Percentiles rank a stretch among this genome's conserved stretches.
Conservation (phyloP, 2,888 invertebrate species). For the Argyra leucocephala region DNA sequence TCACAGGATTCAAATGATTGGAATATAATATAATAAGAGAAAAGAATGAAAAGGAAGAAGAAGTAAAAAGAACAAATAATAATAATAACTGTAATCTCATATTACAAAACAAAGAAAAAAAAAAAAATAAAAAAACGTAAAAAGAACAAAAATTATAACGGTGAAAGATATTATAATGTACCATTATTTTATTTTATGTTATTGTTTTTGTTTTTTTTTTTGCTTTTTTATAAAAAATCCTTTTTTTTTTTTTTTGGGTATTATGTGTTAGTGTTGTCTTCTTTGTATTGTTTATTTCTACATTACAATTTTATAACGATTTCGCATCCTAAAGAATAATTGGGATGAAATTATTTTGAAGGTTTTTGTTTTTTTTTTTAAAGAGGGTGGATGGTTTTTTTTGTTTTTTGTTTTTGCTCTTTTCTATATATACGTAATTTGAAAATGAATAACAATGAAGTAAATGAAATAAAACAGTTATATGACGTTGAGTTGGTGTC, state of each 20-base stretch:
- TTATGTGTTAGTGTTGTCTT: neutral
- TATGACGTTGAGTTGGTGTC: neutral
- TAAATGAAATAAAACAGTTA: slow-evolving; percentile 6
- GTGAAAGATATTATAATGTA: neutral
- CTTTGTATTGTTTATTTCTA: neutral
- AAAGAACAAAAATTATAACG: slow-evolving; percentile 3
- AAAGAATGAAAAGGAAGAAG: neutral
- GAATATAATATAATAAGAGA: neutral
- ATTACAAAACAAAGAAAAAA: neutral
- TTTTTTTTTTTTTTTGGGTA: no score
- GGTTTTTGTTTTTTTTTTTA: neutral
- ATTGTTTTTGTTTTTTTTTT: neutral
- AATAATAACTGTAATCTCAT: neutral
- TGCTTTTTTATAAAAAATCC: no score
- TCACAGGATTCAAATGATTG: neutral
- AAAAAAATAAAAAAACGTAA: neutral
- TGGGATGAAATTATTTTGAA: neutral
- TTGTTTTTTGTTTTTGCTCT: neutral
- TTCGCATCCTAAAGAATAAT: neutral
- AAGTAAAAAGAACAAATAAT: neutral
- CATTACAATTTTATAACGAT: neutral
- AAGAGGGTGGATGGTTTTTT: no score
- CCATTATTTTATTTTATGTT: neutral
- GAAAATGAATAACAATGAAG: neutral
- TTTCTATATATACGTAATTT: neutral